A percentile compares a stretch with the other conserved stretches of the same genome.
phyloP scores from a whole-genome alignment of 1,140 invertebrate species.

The Drosophila albomicans region DNA sequence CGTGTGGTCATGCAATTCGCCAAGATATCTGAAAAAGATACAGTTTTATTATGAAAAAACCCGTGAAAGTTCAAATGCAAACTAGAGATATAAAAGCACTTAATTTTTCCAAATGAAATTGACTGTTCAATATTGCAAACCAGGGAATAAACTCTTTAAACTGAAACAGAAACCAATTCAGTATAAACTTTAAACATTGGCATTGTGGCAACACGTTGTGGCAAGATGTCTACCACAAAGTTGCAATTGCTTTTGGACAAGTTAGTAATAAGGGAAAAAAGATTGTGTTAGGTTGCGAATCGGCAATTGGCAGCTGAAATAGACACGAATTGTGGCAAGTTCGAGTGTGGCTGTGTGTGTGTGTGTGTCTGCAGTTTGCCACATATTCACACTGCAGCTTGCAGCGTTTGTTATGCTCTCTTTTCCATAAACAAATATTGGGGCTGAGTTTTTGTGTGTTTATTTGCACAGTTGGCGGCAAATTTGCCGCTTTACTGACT shows the following conservation, averaged over 20 bases:
- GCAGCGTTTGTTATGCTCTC: constrained; percentile 61
- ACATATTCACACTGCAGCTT: constrained; percentile 48
- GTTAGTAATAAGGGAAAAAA: neutral
- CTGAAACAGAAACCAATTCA: too few relatives aligned
- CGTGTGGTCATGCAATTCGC: neutral
- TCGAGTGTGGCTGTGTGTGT: too few relatives aligned
- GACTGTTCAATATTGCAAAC: too few relatives aligned
- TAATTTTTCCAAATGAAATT: too few relatives aligned
- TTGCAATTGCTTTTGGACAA: neutral
- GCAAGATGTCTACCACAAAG: too few relatives aligned
- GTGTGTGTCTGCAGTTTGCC: too few relatives aligned
- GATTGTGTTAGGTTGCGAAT: neutral
- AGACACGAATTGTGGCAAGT: constrained; percentile 10
- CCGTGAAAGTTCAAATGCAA: too few relatives aligned
- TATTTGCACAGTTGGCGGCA: constrained; percentile 77
- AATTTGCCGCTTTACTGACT: constrained; percentile 63
- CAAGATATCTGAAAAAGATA: neutral
- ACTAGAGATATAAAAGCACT: too few relatives aligned
- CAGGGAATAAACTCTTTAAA: too few relatives aligned
- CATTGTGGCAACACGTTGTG: too few relatives aligned
- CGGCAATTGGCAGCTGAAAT: neutral
- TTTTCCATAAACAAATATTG: constrained; percentile 71
- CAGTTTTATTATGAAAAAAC: too few relatives aligned
- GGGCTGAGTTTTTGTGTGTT: constrained; percentile 47
- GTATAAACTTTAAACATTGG: too few relatives aligned